Base-by-base conservation (phyloP, 92 coral and sea anemone species). In the Heteractis magnifica region DNA sequence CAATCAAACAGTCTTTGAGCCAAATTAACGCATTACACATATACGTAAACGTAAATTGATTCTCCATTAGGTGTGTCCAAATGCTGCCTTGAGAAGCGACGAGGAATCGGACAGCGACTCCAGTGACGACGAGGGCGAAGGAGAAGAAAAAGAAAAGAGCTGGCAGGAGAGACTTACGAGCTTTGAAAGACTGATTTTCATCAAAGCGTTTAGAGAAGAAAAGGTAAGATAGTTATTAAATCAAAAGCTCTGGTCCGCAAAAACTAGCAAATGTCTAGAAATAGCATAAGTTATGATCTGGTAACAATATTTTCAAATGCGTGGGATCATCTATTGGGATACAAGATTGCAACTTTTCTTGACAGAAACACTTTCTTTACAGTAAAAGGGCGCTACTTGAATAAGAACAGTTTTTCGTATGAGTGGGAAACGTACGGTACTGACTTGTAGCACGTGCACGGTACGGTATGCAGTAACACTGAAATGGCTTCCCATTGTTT, bases 181-280 rank as follows among this genome's bases (percentile, higher is more conserved):
- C 82, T 95, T 95, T 80, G 94, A 95, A 79, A 92, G 89, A 72
- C 88, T 95, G 44, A 89, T 95, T 74, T 91, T 94, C 72, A 92
- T 95, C 72, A 95, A 95, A 87, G 92, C 95, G 0, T 95, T 93
- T 81, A 87, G 89, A 59, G 98, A 95, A 75, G 97, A 95, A 81
- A 93, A 95, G 95, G 98, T 86, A 6, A 65, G 88, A 55, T 44
- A 3, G 2, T 14, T 18, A 14, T 4, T 18, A 1, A 10, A 20
- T 20, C 4, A 65, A 65, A 6, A 18, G 23, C n/a, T 0, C 5
- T 1, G 8, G 7, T 6, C 20, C 14, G 0, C 20, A 60, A 13
- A 7, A 55, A 55, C 59, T 7, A 55, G 59, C 59, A 55, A 26
- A 26, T 26, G 34, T 26, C 34, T 26, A 26, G 34, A 0, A 34